Evolutionary conservation across 1,140 invertebrate species (phyloP).

Genomic region (Chlorops oryzae): DNA sequence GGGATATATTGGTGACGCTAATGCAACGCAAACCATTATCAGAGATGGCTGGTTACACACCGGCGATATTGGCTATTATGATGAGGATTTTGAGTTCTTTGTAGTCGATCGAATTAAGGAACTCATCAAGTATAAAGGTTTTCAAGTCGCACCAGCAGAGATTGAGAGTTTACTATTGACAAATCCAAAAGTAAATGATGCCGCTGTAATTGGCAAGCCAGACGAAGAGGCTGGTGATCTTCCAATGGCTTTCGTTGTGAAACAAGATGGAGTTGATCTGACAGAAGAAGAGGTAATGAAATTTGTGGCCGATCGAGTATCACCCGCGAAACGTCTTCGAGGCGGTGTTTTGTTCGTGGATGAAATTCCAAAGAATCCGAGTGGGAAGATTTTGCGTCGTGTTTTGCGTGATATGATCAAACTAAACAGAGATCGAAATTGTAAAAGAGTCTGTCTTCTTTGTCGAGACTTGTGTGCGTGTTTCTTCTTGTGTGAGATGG

Average conservation of each 20-base stretch:
- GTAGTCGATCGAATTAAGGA: constrained; percentile 75
- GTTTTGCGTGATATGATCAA: constrained; percentile 49
- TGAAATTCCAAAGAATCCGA: constrained; percentile 60
- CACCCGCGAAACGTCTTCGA: constrained; percentile 53
- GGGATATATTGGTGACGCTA: constrained; percentile 58
- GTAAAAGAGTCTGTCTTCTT: too few species aligned
- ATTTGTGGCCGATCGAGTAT: constrained; percentile 53
- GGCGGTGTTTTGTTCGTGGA: constrained; percentile 62
- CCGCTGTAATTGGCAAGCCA: constrained; percentile 68
- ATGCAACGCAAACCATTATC: constrained; percentile 60
- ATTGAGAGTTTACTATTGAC: constrained; percentile 68
- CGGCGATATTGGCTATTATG: constrained; percentile 74
- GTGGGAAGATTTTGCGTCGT: constrained; percentile 62
- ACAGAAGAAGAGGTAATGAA: constrained; percentile 52
- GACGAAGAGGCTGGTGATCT: constrained; percentile 62
- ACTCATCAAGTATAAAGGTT: constrained; percentile 73
- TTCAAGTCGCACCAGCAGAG: constrained; percentile 75
- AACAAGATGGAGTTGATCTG: constrained; percentile 48
- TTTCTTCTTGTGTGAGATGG: too few species aligned
- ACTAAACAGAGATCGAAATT: constrained; percentile 29
- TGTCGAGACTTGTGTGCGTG: too few species aligned
- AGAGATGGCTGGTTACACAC: constrained; percentile 70
- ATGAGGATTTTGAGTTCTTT: constrained; percentile 62
- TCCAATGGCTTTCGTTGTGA: constrained; percentile 60
- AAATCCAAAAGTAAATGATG: constrained; percentile 63